Evolutionary conservation across 2,797 vertebrate genomes (phyloP), one percentile per base, ranked within the genome.

Genomic region (Lophius americanus): DNA sequence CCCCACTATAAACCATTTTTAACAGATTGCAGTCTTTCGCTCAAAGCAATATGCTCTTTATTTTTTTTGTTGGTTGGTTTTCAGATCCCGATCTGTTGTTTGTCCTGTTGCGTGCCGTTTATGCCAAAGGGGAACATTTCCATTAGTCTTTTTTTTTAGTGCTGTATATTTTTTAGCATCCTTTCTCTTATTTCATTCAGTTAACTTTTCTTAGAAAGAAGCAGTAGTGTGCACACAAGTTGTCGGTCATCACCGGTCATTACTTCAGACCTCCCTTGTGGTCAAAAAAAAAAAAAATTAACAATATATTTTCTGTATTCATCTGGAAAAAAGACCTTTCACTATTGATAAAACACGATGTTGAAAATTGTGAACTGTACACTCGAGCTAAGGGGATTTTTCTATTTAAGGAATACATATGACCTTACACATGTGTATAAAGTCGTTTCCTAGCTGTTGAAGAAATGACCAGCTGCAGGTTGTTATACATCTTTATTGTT

Each of bases 391-490:
- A 85, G 81, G 85, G 95, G 92, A 89, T 92, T 96, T 96, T 93
- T 97, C 95, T 96, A 97, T 98, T 97, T 98, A 96, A 94, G 85
- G 91, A 95, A 85, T 80, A 73, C 73, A 81, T 82, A 87, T 90
- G 78, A 78, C 61, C 85, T 84, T 81, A 81, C 54, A 71, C 3
- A 4, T 51, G 60, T 44, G n/a, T 70, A 43, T 63, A 60, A 47
- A 42, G 41, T 9, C 2, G 41, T 42, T 42, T 42, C 41, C 37
- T 38, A 38, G 37, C 37, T 38, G 37, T 7, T 46, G 12, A 46
- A 46, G 3, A 13, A 46, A 46, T 46, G 44, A 3, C 6, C 12
- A 46, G 44, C 12, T 46, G 13, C 12, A 43, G 13, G 4, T 47
- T 37, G 1, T 44, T 51, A 7, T 9, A 33, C 0, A 9, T 32